Evolutionary conservation across 2,113 vertebrate genomes (phyloP).

Genomic region (Oreocharis arfaki): DNA sequence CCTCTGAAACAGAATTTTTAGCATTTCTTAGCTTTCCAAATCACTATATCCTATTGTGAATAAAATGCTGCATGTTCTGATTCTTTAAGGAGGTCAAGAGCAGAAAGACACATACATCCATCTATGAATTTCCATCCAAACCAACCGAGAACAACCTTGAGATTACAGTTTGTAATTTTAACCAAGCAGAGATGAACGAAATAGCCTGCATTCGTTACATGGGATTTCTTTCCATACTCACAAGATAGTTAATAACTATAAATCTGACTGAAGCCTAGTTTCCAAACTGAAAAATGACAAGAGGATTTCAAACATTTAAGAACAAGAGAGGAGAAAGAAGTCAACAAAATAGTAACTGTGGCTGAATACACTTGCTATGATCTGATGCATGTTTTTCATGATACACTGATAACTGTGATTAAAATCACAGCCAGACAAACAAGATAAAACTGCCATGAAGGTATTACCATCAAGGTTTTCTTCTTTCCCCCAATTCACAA

Average conservation of each 20-base stretch:
- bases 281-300: background rate
- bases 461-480: background rate
- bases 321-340: background rate
- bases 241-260: background rate
- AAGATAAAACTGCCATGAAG: background rate
- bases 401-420: background rate
- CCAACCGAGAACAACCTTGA: background rate
- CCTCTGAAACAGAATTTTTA: background rate
- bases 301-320: background rate
- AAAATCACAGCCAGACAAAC: background rate
- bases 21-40: background rate
- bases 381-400: background rate
- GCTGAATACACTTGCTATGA: background rate
- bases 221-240: background rate
- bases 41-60: background rate
- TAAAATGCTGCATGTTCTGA: background rate
- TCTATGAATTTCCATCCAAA: background rate
- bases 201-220: background rate
- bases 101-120: background rate
- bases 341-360: background rate
- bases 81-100: constrained; percentile 3
- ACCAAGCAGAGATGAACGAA: background rate
- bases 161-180: background rate
- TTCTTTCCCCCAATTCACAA: background rate
- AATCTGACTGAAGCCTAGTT: background rate